Evolutionary conservation across 2,888 invertebrate genomes (phyloP), one percentile per base, ranked within the genome.

Genomic region (Chironomus riparius): DNA sequence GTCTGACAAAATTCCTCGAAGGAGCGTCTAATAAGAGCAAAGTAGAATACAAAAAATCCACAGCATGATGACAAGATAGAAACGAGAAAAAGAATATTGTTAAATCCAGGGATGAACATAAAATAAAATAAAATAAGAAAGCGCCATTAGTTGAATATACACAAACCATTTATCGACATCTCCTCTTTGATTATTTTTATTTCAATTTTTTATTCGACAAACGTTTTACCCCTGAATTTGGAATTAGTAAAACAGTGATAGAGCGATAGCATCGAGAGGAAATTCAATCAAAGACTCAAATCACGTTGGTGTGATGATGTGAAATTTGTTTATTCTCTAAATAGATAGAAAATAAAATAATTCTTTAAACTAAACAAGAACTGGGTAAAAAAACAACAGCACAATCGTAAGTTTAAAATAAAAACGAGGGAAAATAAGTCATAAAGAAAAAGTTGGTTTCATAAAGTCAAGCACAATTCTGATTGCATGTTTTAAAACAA

Each of bases 401-500:
- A 38, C 38, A 38, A 38, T 38, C 38, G 38, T 38, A 38, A 38
- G 38, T 7, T 38, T 38, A 28, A 28, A 28, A 24, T 3, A 5
- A 24, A 56, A 56, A 6, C 15, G 12, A 13, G 18, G 56, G 13
- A 15, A 50, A 15, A 15, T 4, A 50, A 15, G 1, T 4, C 50
- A 50, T 15, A 15, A 50, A 15, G 13, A n/a, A 18, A 15, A 15
- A 15, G n/a, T 56, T 6, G 22, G 22, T 56, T 18, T 21, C 10
- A 48, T 6, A 70, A 70, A 70, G 70, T 70, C 70, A 56, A 70
- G 50, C 38, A 22, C n/a, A 22, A 56, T 70, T 50, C 50, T 70
- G 70, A 70, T 70, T 70, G 24, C 70, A 56, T 70, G 70, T 56
- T 70, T 70, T 70, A 18, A 48, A 47, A 56, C 50, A 70, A 70